phyloP scores from a whole-genome alignment of 2,113 vertebrate species.

The Chunga burmeisteri region DNA sequence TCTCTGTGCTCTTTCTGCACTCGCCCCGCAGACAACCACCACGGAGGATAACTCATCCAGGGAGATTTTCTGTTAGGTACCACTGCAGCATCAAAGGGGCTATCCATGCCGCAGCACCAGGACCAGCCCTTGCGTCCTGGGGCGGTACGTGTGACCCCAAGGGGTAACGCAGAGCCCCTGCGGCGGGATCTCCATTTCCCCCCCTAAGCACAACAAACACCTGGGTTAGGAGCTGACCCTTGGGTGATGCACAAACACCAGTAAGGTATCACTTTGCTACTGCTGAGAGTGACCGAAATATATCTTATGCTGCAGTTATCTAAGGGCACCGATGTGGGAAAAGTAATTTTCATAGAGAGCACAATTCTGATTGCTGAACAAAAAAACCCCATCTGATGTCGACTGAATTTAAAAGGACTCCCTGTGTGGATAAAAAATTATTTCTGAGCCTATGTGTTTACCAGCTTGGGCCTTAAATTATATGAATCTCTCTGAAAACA shows the following conservation, averaged over 20 bases:
- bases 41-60: rapidly evolving
- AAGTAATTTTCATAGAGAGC: not conserved
- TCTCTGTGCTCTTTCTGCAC: not conserved
- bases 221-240: not conserved
- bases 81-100: not conserved
- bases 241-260: not conserved
- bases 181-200: not conserved
- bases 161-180: not conserved
- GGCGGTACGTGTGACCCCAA: rapidly evolving
- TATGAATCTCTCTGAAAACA: not conserved
- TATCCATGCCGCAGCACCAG: rapidly evolving
- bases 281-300: not conserved
- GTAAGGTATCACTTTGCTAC: not conserved
- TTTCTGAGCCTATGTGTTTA: not conserved
- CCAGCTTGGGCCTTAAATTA: not conserved
- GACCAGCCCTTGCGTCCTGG: not conserved
- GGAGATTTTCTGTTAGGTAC: not conserved
- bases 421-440: not conserved
- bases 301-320: not conserved
- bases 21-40: not conserved
- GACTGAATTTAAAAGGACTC: not conserved
- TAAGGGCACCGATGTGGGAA: not conserved
- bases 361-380: not conserved
- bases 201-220: not conserved
- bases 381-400: not conserved